A percentile compares a stretch with the other conserved stretches of the same genome.
Evolutionary conservation across 2,888 invertebrate species (phyloP).

Genomic region (Ferdinandea cuprea): DNA sequence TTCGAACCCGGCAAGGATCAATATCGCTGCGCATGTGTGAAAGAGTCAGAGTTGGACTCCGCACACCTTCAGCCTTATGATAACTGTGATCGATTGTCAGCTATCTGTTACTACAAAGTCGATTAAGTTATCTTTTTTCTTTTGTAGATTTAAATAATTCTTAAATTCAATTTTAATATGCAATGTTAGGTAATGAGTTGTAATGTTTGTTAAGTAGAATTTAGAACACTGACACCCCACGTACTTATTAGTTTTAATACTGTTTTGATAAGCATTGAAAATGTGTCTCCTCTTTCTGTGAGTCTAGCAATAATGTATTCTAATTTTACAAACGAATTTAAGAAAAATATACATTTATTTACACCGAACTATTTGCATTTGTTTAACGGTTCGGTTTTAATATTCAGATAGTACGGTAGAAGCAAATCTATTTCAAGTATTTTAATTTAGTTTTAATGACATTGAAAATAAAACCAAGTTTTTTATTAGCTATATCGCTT

Average conservation of each 20-base stretch:
- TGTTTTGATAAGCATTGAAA: too few species aligned
- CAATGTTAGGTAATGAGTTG: constrained; percentile 2
- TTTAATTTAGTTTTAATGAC: too few species aligned
- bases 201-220: constrained; percentile 8
- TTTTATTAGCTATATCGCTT: too few species aligned
- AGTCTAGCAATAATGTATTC: not conserved
- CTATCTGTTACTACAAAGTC: constrained; percentile 84
- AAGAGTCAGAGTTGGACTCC: constrained; percentile 83
- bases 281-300: not conserved
- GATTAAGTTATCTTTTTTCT: constrained; percentile 19
- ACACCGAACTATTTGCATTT: not conserved
- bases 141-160: constrained; percentile 13
- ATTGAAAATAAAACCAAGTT: too few species aligned
- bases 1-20: constrained; percentile 87
- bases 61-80: constrained; percentile 87
- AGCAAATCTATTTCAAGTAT: too few species aligned
- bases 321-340: constrained; percentile 14
- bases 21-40: constrained; percentile 93
- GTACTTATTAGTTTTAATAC: constrained; percentile 29
- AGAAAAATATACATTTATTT: constrained; percentile 21
- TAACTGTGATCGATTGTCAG: constrained; percentile 85
- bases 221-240: not conserved
- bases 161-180: constrained; percentile 14
- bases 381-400: not conserved
- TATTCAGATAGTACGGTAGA: too few species aligned